Percentiles rank a stretch among this genome's conserved stretches.
Evolutionary conservation across 2,888 invertebrate species (phyloP).

Genomic region (Villa cingulata): DNA sequence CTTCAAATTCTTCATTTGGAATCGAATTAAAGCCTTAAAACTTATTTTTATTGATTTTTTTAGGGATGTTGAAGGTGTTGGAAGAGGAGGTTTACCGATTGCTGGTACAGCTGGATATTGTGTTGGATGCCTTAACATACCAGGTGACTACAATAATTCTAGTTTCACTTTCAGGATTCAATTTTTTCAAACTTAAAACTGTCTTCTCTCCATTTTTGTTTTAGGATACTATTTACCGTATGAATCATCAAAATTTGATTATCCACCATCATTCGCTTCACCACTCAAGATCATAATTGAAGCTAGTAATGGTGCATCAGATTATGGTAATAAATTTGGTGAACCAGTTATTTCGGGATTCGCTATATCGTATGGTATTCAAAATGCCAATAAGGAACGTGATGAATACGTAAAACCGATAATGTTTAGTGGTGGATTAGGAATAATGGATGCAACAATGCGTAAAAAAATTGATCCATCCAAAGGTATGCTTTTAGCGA

Average conservation of each 20-base stretch:
- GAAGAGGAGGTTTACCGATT: constrained; percentile 83
- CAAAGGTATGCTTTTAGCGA: constrained; percentile 78
- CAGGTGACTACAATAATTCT: too few relatives aligned
- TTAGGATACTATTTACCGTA: constrained; percentile 72
- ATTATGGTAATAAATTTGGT: constrained; percentile 98
- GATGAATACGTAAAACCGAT: constrained; percentile 96
- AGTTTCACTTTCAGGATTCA: too few relatives aligned
- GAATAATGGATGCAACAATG: constrained; percentile 74
- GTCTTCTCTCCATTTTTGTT: not conserved
- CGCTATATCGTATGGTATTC: constrained; percentile 76
- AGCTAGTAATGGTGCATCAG: constrained; percentile 95
- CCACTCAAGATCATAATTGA: constrained; percentile 84
- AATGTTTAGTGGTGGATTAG: constrained; percentile 96
- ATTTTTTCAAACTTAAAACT: too few relatives aligned
- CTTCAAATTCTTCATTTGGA: too few relatives aligned
- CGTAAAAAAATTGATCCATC: constrained; percentile 61
- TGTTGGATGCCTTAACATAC: constrained; percentile 83
- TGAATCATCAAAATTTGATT: constrained; percentile 61
- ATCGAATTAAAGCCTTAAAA: not conserved
- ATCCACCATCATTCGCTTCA: constrained; percentile 80
- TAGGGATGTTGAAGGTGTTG: constrained; percentile 89
- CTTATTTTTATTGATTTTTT: too few relatives aligned
- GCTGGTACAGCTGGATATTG: constrained; percentile 96
- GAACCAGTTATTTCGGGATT: constrained; percentile 90
- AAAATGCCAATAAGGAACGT: constrained; percentile 48